These are phyloP conservation scores for Felis chaus DNA, from an alignment of 2,113 vertebrate species.

Conservation along the genomic window DNA sequence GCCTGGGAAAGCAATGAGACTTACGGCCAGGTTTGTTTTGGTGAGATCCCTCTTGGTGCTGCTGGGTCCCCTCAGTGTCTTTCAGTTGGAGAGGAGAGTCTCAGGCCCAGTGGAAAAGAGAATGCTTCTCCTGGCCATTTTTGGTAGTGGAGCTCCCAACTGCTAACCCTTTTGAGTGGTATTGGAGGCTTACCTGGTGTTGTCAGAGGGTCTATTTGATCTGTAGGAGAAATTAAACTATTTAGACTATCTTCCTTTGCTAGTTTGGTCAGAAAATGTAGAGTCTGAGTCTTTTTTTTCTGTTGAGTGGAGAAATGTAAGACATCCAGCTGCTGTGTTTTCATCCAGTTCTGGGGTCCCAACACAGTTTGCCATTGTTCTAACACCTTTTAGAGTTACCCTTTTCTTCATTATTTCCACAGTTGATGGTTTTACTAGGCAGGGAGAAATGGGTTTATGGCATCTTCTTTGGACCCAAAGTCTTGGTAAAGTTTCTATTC, in stretches of 20 bases:
- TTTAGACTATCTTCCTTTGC: background rate
- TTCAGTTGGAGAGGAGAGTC: background rate
- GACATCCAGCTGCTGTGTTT: background rate
- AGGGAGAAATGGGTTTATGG: background rate
- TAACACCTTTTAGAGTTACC: background rate
- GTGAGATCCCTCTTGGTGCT: background rate
- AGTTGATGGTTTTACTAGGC: background rate
- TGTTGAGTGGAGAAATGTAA: background rate
- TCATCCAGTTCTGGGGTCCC: background rate
- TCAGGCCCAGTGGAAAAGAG: background rate
- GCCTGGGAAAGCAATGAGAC: background rate
- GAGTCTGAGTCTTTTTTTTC: background rate
- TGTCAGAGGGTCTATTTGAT: background rate
- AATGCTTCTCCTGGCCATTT: background rate
- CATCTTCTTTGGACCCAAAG: background rate
- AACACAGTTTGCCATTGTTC: background rate
- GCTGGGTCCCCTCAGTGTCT: background rate
- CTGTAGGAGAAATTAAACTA: background rate
- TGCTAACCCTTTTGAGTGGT: background rate
- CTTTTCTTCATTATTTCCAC: background rate
- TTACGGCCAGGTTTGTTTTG: background rate
- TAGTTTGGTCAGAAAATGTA: background rate
- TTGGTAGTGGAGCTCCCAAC: background rate
- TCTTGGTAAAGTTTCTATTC: background rate
- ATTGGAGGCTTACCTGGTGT: background rate